A percentile compares a stretch with the other conserved stretches of the same genome.
These are phyloP conservation scores for Anolis sagrei DNA, from an alignment of 2,113 vertebrate species.

Conservation along the genomic window DNA sequence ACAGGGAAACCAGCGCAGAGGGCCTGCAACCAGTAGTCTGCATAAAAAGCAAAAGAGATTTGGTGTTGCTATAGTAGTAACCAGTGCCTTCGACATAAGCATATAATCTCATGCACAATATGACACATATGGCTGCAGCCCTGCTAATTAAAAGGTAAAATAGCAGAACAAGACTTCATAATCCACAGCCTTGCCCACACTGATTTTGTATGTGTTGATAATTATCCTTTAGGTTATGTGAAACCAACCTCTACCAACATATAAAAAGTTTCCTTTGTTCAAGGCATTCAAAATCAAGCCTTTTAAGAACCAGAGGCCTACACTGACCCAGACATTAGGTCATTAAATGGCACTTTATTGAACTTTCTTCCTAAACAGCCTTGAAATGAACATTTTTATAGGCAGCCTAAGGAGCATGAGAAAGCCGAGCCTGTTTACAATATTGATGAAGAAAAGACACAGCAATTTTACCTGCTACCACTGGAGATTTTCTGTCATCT, in stretches of 20 bases:
- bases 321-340: neutral
- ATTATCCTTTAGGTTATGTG: conserved; percentile 8
- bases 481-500: conserved; percentile 96
- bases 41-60: neutral
- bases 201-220: neutral
- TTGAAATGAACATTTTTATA: conserved; percentile 12
- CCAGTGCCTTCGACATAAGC: neutral
- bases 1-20: no score
- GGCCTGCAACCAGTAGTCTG: no score
- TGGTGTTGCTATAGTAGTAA: neutral
- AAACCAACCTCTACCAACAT: neutral
- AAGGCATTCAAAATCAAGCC: conserved; percentile 3
- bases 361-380: neutral
- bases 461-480: conserved; percentile 89
- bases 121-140: neutral
- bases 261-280: neutral
- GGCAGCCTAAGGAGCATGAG: neutral
- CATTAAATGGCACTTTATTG: neutral
- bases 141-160: neutral
- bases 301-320: neutral
- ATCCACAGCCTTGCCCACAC: neutral
- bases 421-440: neutral
- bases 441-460: neutral
- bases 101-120: neutral
- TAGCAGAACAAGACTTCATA: neutral